Evolutionary conservation across 2,888 invertebrate genomes (phyloP).

Genomic region (Apotomis turbidana): DNA sequence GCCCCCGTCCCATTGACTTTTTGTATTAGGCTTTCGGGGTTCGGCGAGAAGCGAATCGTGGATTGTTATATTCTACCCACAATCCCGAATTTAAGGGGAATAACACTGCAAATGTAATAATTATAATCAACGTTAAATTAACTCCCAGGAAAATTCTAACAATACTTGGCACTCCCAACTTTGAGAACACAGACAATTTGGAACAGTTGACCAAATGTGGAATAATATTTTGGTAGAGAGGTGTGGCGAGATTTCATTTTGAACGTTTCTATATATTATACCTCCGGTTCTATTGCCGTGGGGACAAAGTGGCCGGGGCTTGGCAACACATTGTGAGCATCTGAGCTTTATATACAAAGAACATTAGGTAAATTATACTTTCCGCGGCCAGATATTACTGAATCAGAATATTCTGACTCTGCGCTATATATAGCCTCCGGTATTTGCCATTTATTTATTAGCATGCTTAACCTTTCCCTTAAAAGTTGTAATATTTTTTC

Average conservation of each 20-base stretch:
- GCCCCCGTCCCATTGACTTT: conserved; percentile 37
- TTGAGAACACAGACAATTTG: conserved; percentile 26
- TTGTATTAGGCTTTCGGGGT: conserved; percentile 33
- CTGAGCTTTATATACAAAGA: conserved; percentile 33
- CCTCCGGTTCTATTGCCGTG: conserved; percentile 5
- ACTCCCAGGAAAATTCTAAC: conserved; percentile 25
- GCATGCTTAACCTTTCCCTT: conserved; percentile 41
- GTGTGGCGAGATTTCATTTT: conserved; percentile 8
- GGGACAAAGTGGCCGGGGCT: conserved; percentile 9
- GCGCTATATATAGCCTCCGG: conserved; percentile 20
- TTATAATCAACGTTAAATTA: conserved; percentile 33
- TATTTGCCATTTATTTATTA: conserved; percentile 34
- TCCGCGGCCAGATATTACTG: not conserved
- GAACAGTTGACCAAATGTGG: conserved; percentile 18
- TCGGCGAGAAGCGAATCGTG: not conserved
- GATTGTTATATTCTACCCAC: conserved; percentile 11
- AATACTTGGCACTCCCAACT: conserved; percentile 22
- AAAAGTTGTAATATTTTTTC: conserved; percentile 49
- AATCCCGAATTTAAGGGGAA: conserved; percentile 14
- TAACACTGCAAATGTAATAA: conserved; percentile 16
- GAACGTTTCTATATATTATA: not conserved
- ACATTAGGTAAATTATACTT: conserved; percentile 18
- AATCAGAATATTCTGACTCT: conserved; percentile 14
- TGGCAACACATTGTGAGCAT: conserved; percentile 15
- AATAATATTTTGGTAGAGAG: conserved; percentile 26